These are phyloP conservation scores for Drosophila ustulata DNA, from an alignment of 2,888 invertebrate genomes.

Conservation along the genomic window DNA sequence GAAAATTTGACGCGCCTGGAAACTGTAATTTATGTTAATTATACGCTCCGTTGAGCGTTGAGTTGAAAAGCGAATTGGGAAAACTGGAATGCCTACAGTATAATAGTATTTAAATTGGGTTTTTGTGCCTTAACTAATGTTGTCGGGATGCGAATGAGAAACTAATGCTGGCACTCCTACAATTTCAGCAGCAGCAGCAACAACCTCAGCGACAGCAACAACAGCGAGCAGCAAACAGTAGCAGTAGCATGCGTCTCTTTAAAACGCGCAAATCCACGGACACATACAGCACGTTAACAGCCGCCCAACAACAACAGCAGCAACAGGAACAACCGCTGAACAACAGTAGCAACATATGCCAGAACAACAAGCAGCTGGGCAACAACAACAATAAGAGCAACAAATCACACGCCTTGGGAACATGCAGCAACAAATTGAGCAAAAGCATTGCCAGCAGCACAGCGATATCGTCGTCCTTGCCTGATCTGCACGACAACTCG, in stretches of 20 bases:
- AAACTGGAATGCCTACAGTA: constrained; percentile 29
- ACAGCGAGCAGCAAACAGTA: constrained; percentile 7
- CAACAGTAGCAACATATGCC: constrained; percentile 29
- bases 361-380: constrained; percentile 23
- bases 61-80: constrained; percentile 24
- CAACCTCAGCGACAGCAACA: not conserved
- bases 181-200: constrained; percentile 38
- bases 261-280: constrained; percentile 85
- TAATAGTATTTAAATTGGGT: constrained; percentile 47
- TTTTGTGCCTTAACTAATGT: constrained; percentile 38
- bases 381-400: constrained; percentile 18
- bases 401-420: constrained; percentile 47
- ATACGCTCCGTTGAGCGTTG: constrained; percentile 68
- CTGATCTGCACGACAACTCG: constrained; percentile 84
- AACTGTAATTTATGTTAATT: constrained; percentile 63
- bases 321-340: constrained; percentile 30
- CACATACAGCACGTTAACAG: constrained; percentile 76
- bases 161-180: constrained; percentile 36
- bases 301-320: constrained; percentile 59
- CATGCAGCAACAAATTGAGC: constrained; percentile 76
- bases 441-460: constrained; percentile 77
- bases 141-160: constrained; percentile 21
- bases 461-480: constrained; percentile 83
- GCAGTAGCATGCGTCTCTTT: constrained; percentile 83
- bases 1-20: constrained; percentile 41